A percentile compares a stretch with the other conserved stretches of the same genome.
These are phyloP conservation scores for Falco berigora DNA, from an alignment of 2,797 vertebrate genomes.

Conservation along the genomic window DNA sequence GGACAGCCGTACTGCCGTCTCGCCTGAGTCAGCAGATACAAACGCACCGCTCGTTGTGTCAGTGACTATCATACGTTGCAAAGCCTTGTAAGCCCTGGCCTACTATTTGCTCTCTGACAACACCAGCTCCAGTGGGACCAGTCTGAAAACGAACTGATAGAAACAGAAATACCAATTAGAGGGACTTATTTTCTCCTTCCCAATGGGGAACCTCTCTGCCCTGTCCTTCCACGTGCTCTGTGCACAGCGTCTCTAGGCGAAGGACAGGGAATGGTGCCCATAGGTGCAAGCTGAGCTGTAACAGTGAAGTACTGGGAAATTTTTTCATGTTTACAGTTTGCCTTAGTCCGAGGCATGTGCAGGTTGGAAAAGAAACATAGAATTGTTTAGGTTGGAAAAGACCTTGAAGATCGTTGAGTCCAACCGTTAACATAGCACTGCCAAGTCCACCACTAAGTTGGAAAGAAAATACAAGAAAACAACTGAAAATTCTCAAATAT, in stretches of 20 bases:
- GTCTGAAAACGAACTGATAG: background rate
- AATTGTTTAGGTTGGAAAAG: background rate
- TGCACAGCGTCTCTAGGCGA: background rate
- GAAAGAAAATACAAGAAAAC: background rate
- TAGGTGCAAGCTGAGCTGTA: background rate
- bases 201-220: background rate
- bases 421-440: background rate
- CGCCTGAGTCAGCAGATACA: background rate
- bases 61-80: background rate
- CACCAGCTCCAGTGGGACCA: background rate
- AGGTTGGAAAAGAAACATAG: background rate
- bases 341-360: background rate
- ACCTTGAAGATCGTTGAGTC: background rate
- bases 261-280: background rate
- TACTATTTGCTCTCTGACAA: background rate
- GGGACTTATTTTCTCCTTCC: background rate
- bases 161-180: background rate
- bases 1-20: background rate
- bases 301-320: background rate
- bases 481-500: background rate
- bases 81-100: background rate
- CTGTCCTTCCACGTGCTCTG: background rate
- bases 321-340: background rate
- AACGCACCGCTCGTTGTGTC: background rate
- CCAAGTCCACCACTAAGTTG: background rate